Conservation (phyloP, 2,888 invertebrate species). For the Lysandra bellargus region DNA sequence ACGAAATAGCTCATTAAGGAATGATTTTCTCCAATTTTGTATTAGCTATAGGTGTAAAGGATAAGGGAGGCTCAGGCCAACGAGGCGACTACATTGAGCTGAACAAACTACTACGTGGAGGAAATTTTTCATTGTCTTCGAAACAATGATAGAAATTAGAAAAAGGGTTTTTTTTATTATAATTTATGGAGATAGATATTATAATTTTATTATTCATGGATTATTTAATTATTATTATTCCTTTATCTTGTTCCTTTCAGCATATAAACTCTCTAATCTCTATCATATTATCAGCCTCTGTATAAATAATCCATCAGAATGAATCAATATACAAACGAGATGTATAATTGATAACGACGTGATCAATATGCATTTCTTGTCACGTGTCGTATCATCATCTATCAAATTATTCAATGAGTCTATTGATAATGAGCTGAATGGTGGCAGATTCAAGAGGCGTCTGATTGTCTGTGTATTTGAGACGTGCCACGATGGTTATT, state of each 20-base stretch:
- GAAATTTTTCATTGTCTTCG: too few species aligned
- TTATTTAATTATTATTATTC: neutral
- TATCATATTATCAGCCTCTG: neutral
- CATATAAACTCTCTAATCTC: neutral
- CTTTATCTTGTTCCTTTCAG: neutral
- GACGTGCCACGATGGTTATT: neutral
- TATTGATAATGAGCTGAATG: neutral
- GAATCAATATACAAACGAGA: conserved; percentile 3
- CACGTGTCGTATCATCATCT: neutral
- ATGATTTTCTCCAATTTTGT: too few species aligned
- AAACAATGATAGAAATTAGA: too few species aligned
- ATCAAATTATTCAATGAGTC: conserved; percentile 7
- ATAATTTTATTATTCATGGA: too few species aligned
- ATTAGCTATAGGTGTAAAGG: too few species aligned
- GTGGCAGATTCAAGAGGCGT: neutral
- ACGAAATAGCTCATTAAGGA: too few species aligned
- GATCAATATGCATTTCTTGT: conserved; percentile 4
- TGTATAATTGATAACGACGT: conserved; percentile 17
- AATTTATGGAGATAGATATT: too few species aligned
- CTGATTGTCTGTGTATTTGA: neutral
- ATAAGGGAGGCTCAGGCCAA: too few species aligned
- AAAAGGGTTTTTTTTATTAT: too few species aligned
- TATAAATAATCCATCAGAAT: neutral
- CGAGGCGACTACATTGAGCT: too few species aligned
- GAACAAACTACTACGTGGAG: too few species aligned